Evolutionary conservation across 2,113 vertebrate species (phyloP), one percentile per base, ranked within the genome.

Genomic region (Caranx ignobilis): DNA sequence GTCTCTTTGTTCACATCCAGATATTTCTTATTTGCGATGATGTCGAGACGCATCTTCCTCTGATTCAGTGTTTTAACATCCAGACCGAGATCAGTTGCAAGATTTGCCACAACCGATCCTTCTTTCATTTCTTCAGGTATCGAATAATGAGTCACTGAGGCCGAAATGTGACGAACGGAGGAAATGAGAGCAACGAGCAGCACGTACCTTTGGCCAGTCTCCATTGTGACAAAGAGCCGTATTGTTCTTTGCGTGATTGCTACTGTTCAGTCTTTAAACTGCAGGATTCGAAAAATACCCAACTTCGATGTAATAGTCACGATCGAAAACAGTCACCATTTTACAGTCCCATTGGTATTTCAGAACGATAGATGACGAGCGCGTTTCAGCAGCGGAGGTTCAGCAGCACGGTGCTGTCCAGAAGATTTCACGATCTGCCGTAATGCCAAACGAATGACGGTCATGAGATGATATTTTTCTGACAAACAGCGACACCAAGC

Each of bases 1-100:
- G 93, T 96, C 0, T 96, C 92, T 91, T 94, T 93, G 78, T 96
- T 96, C 21, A 96, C 90, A 2, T 95, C 95, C 55, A 96, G 71
- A 85, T 95, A 95, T 89, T 95, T 91, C 6, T 91, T 91, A 19
- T 91, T 88, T 0, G 82, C 63, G 0, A 82, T 72, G 4, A 90
- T 72, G 3, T 94, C 93, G 0, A 95, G 48, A 0, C 90, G 81
- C 73, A 93, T 88, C 52, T 93, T 84, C 64, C 93, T 86, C 78
- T 90, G 84, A n/a, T 56, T 88, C 16, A 94, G 60, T 6, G 88
- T 88, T 73, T 65, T 85, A 0, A 90, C 77, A 48, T 93, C 85
- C 79, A 96, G 79, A 1, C 94, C 89, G 60, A 96, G 87, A 83
- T 96, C 96, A 54, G 93, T 85, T 0, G 92, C 89, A 31, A 97